Percentiles rank a stretch among this genome's conserved stretches.
phyloP scores from a whole-genome alignment of 2,888 invertebrate species.

The Corbicula japonica region DNA sequence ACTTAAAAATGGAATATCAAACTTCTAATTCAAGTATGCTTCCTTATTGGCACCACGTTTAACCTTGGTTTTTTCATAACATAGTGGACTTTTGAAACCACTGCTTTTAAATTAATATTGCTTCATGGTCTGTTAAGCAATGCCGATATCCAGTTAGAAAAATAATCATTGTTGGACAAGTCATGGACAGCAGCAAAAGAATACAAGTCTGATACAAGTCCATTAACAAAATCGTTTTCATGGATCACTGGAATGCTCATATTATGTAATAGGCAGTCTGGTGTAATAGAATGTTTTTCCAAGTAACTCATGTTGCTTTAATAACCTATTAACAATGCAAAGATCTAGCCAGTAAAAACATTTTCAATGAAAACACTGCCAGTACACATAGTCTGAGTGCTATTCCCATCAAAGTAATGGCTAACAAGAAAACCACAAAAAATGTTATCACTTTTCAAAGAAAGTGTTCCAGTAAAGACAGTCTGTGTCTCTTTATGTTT shows the following conservation, averaged over 20 bases:
- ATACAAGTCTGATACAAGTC: constrained; percentile 34
- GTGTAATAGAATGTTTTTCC: constrained; percentile 30
- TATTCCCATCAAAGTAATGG: too few species aligned
- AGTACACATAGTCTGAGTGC: too few species aligned
- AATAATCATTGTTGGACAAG: constrained; percentile 18
- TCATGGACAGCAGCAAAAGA: constrained; percentile 21
- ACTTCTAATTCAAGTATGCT: constrained; percentile 19
- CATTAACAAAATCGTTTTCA: constrained; percentile 17
- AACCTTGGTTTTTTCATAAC: constrained; percentile 14
- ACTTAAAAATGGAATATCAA: constrained; percentile 20
- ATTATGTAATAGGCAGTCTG: constrained; percentile 18
- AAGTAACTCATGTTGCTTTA: constrained; percentile 29
- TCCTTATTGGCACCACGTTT: constrained; percentile 16
- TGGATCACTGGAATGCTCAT: constrained; percentile 1
- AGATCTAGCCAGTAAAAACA: too few species aligned
- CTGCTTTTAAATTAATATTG: constrained; percentile 27
- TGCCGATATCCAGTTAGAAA: constrained; percentile 21
- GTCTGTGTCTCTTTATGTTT: too few species aligned
- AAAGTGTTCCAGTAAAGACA: too few species aligned
- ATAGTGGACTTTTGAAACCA: constrained; percentile 26
- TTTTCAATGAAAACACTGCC: too few species aligned
- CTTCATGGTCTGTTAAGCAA: constrained; percentile 7
- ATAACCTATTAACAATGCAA: background rate
- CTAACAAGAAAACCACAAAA: too few species aligned
- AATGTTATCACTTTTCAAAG: too few species aligned